phyloP scores from a whole-genome alignment of 2,888 invertebrate genomes.

The Hypsopygia costalis region DNA sequence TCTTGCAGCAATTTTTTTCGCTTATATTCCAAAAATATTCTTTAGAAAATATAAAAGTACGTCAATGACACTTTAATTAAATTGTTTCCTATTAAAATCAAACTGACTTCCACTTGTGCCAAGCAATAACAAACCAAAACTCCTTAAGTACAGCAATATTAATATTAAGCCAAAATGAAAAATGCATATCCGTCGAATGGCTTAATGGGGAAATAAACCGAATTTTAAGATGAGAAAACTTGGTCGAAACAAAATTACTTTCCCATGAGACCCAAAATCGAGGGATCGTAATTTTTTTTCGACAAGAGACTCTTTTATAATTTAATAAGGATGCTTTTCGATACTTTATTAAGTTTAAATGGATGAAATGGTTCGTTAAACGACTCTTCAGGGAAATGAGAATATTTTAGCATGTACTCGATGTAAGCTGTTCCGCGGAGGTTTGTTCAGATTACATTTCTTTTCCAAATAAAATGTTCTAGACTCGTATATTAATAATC shows the following conservation, averaged over 20 bases:
- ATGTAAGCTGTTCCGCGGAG: too few species aligned
- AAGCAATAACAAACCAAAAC: constrained; percentile 30
- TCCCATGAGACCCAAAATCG: constrained; percentile 50
- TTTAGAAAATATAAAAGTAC: too few species aligned
- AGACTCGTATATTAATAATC: too few species aligned
- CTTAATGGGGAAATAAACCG: constrained; percentile 65
- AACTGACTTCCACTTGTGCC: neutral
- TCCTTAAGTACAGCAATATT: constrained; percentile 40
- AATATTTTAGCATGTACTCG: constrained; percentile 11
- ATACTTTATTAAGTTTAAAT: constrained; percentile 69
- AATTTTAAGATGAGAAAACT: constrained; percentile 52
- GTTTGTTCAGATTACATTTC: too few species aligned
- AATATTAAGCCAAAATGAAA: constrained; percentile 44
- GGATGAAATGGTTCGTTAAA: constrained; percentile 67
- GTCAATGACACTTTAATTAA: too few species aligned
- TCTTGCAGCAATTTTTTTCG: too few species aligned
- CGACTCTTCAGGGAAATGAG: constrained; percentile 34
- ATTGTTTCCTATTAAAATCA: too few species aligned
- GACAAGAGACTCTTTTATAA: constrained; percentile 42
- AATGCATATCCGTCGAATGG: constrained; percentile 54
- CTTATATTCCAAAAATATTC: too few species aligned
- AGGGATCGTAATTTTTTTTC: constrained; percentile 37
- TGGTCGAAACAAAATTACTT: constrained; percentile 48
- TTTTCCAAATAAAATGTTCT: too few species aligned
- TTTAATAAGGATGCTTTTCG: constrained; percentile 68